Conservation (phyloP, 2,797 vertebrate species). For the Phaenicophaeus curvirostris region DNA sequence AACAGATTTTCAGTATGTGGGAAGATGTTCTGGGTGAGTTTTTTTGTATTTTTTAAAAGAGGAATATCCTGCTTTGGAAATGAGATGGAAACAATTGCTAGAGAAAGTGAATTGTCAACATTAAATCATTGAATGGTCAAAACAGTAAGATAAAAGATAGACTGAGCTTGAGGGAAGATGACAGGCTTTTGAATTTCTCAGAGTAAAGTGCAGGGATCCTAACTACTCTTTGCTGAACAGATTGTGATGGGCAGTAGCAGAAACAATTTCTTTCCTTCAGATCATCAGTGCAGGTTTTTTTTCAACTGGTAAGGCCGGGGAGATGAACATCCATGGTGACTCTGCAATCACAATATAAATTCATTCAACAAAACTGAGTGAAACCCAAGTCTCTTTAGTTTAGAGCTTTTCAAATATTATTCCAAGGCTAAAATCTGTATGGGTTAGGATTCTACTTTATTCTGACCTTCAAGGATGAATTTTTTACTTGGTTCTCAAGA, state of each 20-base stretch:
- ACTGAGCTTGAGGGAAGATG: not conserved
- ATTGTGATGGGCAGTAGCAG: not conserved
- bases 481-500: not conserved
- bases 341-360: not conserved
- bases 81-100: not conserved
- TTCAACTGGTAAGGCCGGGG: not conserved
- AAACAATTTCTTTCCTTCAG: not conserved
- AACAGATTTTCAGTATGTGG: not conserved
- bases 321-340: not conserved
- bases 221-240: not conserved
- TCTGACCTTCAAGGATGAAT: not conserved
- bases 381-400: not conserved
- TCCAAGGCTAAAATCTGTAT: not conserved
- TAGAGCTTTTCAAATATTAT: constrained; percentile 34
- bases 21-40: not conserved
- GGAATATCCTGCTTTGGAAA: not conserved
- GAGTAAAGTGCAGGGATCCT: not conserved
- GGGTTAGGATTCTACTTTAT: constrained; percentile 4
- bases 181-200: not conserved
- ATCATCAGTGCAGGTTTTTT: not conserved
- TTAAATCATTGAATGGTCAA: not conserved
- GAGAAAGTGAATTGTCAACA: not conserved
- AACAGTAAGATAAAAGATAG: not conserved
- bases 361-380: not conserved
- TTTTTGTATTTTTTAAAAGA: not conserved